Percentiles rank a stretch among this genome's conserved stretches.
Evolutionary conservation across 2,113 vertebrate genomes (phyloP).

Genomic region (Anser cygnoides): DNA sequence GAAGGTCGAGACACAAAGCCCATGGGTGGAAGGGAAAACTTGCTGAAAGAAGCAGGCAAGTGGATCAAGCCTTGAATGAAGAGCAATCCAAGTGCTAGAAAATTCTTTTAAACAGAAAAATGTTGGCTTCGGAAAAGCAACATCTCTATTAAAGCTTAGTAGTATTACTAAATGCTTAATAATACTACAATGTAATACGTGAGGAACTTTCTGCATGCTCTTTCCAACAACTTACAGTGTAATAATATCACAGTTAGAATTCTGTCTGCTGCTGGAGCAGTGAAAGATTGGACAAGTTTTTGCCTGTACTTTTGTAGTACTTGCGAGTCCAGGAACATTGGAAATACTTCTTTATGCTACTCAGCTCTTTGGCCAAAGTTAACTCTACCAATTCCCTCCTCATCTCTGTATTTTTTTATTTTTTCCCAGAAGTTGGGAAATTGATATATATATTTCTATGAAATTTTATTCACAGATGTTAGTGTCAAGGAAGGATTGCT

Average conservation of each 20-base stretch:
- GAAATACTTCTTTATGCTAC: background rate
- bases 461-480: background rate
- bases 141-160: background rate
- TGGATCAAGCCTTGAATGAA: background rate
- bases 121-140: background rate
- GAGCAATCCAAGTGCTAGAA: background rate
- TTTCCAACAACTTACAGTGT: background rate
- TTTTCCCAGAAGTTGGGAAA: background rate
- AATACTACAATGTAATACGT: background rate
- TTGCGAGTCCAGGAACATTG: background rate
- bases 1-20: background rate
- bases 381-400: background rate
- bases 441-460: background rate
- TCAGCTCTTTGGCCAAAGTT: background rate
- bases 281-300: background rate
- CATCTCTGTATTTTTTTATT: rapidly evolving
- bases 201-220: background rate
- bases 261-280: background rate
- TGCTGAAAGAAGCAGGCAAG: background rate
- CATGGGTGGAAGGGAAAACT: background rate
- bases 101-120: background rate
- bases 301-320: background rate
- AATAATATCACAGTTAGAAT: background rate
- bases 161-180: background rate
- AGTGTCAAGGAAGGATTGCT: constrained; percentile 14